These are phyloP conservation scores for Scrobipalpa costella DNA, from an alignment of 2,888 invertebrate genomes.

Conservation along the genomic window DNA sequence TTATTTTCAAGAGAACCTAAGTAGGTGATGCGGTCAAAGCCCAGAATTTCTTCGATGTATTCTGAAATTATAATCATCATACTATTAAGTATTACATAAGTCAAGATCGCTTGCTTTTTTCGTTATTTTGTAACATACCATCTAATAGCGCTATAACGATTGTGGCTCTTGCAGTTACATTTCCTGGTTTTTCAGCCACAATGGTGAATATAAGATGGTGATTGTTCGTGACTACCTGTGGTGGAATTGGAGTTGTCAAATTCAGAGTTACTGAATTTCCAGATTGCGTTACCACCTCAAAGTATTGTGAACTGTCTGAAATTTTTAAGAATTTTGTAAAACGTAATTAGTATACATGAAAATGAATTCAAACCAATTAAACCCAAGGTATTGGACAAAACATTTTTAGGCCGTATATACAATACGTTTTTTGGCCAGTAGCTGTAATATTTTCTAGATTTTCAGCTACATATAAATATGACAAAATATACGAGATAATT, in stretches of 20 bases:
- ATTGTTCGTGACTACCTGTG: constrained; percentile 36
- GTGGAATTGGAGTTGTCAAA: constrained; percentile 34
- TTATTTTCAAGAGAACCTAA: too few relatives aligned
- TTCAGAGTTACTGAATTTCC: constrained; percentile 34
- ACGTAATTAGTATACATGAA: too few relatives aligned
- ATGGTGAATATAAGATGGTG: constrained; percentile 38
- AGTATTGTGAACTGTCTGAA: constrained; percentile 39
- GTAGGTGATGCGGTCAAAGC: too few relatives aligned
- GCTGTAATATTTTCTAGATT: constrained; percentile 36
- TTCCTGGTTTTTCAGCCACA: constrained; percentile 36
- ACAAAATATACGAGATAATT: constrained; percentile 42
- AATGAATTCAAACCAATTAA: too few relatives aligned
- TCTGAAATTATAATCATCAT: too few relatives aligned
- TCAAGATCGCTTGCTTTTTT: too few relatives aligned
- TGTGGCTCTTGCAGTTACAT: constrained; percentile 34
- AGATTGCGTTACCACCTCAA: constrained; percentile 17
- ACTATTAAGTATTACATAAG: too few relatives aligned
- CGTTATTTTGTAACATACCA: constrained; percentile 27
- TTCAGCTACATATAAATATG: constrained; percentile 38
- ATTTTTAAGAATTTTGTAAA: neutral
- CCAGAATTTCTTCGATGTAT: too few relatives aligned
- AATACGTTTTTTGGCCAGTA: constrained; percentile 38
- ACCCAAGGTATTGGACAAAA: too few relatives aligned
- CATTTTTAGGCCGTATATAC: constrained; percentile 37
- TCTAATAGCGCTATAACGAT: constrained; percentile 37